Evolutionary conservation across 2,113 vertebrate genomes (phyloP).

Genomic region (Centrocercus urophasianus): DNA sequence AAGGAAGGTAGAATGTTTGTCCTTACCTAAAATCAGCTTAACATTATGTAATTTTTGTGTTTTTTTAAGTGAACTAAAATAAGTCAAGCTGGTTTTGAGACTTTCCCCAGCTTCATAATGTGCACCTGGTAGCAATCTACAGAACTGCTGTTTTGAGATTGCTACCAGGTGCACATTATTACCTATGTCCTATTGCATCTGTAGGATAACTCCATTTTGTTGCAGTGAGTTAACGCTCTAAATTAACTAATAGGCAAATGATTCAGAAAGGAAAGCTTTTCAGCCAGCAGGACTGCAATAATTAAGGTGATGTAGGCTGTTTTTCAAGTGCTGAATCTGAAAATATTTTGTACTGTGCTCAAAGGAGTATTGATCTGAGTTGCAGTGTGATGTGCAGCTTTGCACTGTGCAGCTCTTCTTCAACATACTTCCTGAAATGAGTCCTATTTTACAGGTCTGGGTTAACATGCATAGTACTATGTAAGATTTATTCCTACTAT

Average conservation of each 20-base stretch:
- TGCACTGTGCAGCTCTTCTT: not conserved
- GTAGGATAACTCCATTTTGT: not conserved
- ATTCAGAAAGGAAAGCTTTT: not conserved
- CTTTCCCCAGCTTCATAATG: not conserved
- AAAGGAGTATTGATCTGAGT: not conserved
- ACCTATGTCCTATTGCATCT: not conserved
- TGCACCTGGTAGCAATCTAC: not conserved
- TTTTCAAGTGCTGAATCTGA: not conserved
- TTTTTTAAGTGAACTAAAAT: not conserved
- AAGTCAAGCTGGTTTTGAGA: not conserved
- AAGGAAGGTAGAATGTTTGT: not conserved
- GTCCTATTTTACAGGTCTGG: not conserved
- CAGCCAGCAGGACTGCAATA: not conserved
- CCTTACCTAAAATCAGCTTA: not conserved
- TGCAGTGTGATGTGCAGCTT: fast-evolving
- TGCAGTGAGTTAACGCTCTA: conserved; percentile 1
- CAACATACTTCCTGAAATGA: not conserved
- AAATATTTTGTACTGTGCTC: not conserved
- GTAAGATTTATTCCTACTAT: not conserved
- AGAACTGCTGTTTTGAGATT: not conserved
- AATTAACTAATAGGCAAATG: not conserved
- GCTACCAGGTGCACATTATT: too few species aligned
- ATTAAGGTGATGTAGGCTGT: not conserved
- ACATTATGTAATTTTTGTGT: not conserved
- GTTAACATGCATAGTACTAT: not conserved